phyloP scores from a whole-genome alignment of 2,888 invertebrate genomes.

The Tryphoninae sp. region DNA sequence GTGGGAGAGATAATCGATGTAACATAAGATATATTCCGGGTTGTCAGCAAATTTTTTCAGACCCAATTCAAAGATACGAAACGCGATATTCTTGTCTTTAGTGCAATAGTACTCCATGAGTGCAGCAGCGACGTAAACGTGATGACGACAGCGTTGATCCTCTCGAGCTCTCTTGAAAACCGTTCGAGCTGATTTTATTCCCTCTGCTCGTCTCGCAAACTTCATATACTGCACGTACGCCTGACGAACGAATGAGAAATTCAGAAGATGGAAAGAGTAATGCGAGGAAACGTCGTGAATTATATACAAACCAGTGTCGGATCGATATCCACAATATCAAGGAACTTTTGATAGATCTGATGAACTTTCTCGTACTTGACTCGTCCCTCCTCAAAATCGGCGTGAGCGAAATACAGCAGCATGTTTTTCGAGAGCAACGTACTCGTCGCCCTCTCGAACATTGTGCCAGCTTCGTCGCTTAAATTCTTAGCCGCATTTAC shows the following conservation, averaged over 20 bases:
- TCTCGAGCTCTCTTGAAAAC: constrained; percentile 98
- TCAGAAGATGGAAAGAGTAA: constrained; percentile 32
- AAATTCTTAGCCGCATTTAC: constrained; percentile 95
- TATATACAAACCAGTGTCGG: constrained; percentile 91
- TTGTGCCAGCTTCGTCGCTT: constrained; percentile 96
- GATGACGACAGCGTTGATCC: constrained; percentile 90
- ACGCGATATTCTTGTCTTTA: constrained; percentile 98
- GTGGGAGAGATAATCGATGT: constrained; percentile 98
- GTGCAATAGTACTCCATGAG: constrained; percentile 99
- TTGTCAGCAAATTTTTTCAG: constrained; percentile 97
- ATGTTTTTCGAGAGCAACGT: constrained; percentile 95
- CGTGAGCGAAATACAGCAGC: constrained; percentile 98
- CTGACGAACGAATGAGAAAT: constrained; percentile 79
- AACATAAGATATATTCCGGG: constrained; percentile 97
- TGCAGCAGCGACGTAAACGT: constrained; percentile 98
- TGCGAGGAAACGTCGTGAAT: neutral
- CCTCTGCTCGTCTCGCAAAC: constrained; percentile 97
- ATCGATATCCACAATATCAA: constrained; percentile 95
- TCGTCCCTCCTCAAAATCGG: constrained; percentile 98
- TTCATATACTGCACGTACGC: constrained; percentile 99
- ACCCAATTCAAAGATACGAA: constrained; percentile 98
- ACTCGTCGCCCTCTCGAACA: constrained; percentile 96
- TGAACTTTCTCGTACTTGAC: constrained; percentile 98
- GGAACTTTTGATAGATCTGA: constrained; percentile 95
- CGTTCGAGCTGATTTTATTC: constrained; percentile 96